Percentiles rank a stretch among this genome's conserved stretches.
Evolutionary conservation across 1,140 invertebrate genomes (phyloP).

Genomic region (Palaemon carinicauda): DNA sequence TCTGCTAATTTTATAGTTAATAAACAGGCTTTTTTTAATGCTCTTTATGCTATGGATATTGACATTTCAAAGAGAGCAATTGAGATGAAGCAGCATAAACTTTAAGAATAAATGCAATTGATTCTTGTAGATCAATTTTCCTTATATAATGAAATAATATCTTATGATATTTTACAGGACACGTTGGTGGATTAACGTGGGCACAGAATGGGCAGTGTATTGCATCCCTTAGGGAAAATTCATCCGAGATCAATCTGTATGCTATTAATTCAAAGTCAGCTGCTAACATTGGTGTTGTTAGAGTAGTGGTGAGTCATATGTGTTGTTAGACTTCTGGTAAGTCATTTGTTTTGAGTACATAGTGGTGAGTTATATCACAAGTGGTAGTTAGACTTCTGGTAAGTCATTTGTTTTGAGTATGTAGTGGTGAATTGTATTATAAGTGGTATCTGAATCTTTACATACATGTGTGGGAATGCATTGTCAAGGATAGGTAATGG

Average conservation of each 20-base stretch:
- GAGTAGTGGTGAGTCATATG: conserved; percentile 7
- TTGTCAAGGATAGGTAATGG: too few species aligned
- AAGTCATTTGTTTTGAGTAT: not conserved
- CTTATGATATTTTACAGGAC: not conserved
- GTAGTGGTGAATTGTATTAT: too few species aligned
- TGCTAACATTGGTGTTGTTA: conserved; percentile 30
- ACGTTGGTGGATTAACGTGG: conserved; percentile 20
- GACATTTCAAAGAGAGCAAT: too few species aligned
- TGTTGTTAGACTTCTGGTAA: not conserved
- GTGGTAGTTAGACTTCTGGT: not conserved
- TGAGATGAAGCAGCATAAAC: too few species aligned
- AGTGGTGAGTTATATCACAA: too few species aligned
- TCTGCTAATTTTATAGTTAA: too few species aligned
- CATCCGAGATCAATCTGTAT: conserved; percentile 6
- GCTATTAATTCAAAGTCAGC: conserved; percentile 31
- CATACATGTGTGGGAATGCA: too few species aligned
- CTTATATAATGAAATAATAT: not conserved
- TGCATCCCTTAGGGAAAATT: conserved; percentile 15
- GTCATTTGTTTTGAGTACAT: not conserved
- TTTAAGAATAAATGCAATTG: too few species aligned
- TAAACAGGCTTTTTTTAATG: too few species aligned
- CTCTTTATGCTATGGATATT: too few species aligned
- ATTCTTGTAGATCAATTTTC: too few species aligned
- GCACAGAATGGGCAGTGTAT: conserved; percentile 44
- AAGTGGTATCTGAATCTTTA: too few species aligned